Base-by-base conservation (phyloP, 2,113 vertebrate species). In the Notiomystis cincta region DNA sequence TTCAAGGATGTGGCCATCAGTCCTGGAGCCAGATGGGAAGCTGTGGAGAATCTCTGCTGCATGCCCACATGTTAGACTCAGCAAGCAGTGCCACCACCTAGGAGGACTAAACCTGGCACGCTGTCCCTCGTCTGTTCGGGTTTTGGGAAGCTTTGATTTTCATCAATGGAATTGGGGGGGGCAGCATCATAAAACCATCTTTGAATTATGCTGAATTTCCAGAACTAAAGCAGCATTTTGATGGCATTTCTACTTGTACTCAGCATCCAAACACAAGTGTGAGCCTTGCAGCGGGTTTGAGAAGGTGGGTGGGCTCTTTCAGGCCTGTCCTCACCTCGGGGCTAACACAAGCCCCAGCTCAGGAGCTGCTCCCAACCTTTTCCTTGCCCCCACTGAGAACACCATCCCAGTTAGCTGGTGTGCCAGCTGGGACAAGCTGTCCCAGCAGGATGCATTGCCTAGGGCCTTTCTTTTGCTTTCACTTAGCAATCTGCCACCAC, bases 141-240 rank as follows among this genome's bases (percentile, higher is more conserved):
- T 93, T 96, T 94, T 1, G 9, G 71, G 67, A 92, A 92, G 47
- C 54, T 58, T 79, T 66, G 47, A 77, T 94, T 96, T 93, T 78
- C 84, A 77, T 72, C 81, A 72, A 2, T 90, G 85, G 82, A 90
- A 86, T 78, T 44, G 38, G 51, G n/a, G 25, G 65, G 95, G 93
- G 94, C 89, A 92, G 37, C 31, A 42, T 75, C 88, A 77, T 80
- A 75, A 89, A 90, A 66, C 37, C 0, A 0, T 64, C 79, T 94
- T 90, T 71, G 86, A 93, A 87, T 72, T 81, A 67, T 64, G 35
- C 57, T 71, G 85, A 48, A 75, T 95, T 95, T 96, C 60, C 88
- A 97, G 82, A 91, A 53, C 57, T 58, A 54, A 87, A 88, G 60
- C 64, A 95, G 75, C 60, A 45, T 70, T 90, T 93, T 95, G 89